phyloP scores from a whole-genome alignment of 2,797 vertebrate genomes.

The Takifugu rubripes region DNA sequence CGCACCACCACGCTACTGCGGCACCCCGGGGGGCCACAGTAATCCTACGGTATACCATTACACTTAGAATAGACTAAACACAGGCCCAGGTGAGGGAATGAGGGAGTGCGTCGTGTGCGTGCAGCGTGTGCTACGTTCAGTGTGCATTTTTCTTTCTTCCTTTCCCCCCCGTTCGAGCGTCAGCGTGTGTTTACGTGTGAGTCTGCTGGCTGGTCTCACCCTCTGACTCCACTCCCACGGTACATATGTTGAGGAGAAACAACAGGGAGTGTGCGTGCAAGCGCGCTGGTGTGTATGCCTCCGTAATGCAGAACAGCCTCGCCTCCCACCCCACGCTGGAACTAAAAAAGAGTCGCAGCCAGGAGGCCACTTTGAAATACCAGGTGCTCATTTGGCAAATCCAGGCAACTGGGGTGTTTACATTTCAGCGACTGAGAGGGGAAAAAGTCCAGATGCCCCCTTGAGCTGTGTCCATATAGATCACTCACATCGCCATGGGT shows the following conservation, averaged over 20 bases:
- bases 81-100: conserved; percentile 70
- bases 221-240: conserved; percentile 30
- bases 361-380: conserved; percentile 76
- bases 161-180: conserved; percentile 11
- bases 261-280: conserved; percentile 43
- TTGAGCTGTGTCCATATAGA: conserved; percentile 62
- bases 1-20: conserved; percentile 54
- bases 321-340: conserved; percentile 42
- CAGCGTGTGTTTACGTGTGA: conserved; percentile 41
- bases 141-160: neutral
- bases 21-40: conserved; percentile 53
- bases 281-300: conserved; percentile 45
- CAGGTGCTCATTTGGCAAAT: conserved; percentile 76
- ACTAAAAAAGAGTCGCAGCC: conserved; percentile 58
- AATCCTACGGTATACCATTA: conserved; percentile 72
- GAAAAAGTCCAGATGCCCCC: conserved; percentile 77
- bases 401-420: conserved; percentile 75
- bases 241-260: conserved; percentile 37
- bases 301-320: conserved; percentile 67
- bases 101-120: conserved; percentile 36
- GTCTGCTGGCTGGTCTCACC: conserved; percentile 48
- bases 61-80: conserved; percentile 74
- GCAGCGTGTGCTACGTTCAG: conserved; percentile 15
- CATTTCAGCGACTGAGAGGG: conserved; percentile 72
- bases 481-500: conserved; percentile 69